These are phyloP conservation scores for Musca domestica DNA, from an alignment of 1,140 invertebrate species.

Conservation along the genomic window DNA sequence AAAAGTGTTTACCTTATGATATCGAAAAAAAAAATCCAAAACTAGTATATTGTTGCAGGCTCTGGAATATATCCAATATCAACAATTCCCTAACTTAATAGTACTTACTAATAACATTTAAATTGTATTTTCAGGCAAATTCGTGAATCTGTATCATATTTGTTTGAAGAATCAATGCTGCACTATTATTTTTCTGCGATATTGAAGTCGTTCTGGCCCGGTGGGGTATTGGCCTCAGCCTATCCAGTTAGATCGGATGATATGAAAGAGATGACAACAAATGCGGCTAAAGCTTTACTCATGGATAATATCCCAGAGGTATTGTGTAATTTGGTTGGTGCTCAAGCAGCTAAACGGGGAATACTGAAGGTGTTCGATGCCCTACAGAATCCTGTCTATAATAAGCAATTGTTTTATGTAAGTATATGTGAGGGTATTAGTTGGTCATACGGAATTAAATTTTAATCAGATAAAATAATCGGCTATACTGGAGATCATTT, in stretches of 20 bases:
- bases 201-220: slow-evolving; percentile 85
- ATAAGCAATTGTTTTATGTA: slow-evolving; percentile 91
- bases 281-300: slow-evolving; percentile 56
- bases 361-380: slow-evolving; percentile 84
- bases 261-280: slow-evolving; percentile 63
- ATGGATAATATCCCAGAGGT: slow-evolving; percentile 75
- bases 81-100: no score
- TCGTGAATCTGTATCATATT: slow-evolving; percentile 79
- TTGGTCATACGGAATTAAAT: no score
- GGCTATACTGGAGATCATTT: no score
- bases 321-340: slow-evolving; percentile 78
- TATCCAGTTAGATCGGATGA: slow-evolving; percentile 63
- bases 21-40: no score
- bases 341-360: slow-evolving; percentile 78
- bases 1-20: no score
- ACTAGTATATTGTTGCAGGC: no score
- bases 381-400: slow-evolving; percentile 79
- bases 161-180: slow-evolving; percentile 87
- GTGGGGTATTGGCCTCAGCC: slow-evolving; percentile 65
- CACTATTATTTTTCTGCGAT: slow-evolving; percentile 82
- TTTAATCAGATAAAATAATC: no score
- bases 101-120: no score
- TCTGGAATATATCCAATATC: no score
- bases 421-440: slow-evolving; percentile 54
- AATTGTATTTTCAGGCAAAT: no score